These are phyloP conservation scores for Choristoneura rosaceana DNA, from an alignment of 2,888 invertebrate genomes.

Conservation along the genomic window DNA sequence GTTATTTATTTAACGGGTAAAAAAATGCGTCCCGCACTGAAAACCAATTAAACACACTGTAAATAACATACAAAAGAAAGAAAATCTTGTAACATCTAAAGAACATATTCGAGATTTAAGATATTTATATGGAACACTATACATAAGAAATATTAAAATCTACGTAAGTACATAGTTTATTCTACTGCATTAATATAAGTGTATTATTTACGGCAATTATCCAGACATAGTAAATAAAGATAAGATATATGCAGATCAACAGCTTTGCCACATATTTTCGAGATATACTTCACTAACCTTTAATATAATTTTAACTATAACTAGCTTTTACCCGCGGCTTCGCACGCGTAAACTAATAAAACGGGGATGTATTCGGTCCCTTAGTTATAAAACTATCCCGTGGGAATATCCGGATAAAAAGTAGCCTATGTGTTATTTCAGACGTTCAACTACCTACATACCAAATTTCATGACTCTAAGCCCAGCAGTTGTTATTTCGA, in stretches of 20 bases:
- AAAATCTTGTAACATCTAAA: neutral
- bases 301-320: neutral
- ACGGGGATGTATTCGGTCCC: no score
- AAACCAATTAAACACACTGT: slow-evolving; percentile 2
- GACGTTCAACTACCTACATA: no score
- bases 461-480: no score
- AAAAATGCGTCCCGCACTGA: neutral
- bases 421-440: no score
- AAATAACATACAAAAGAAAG: neutral
- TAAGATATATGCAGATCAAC: neutral
- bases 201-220: neutral
- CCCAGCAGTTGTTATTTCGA: no score
- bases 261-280: neutral
- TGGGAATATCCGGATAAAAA: no score
- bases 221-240: neutral
- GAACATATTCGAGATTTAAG: neutral
- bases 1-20: neutral
- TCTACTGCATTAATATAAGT: neutral
- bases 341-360: no score
- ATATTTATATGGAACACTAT: neutral
- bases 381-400: no score
- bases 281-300: neutral
- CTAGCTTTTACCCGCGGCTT: no score
- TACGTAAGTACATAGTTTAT: neutral
- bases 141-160: neutral